Evolutionary conservation across 2,888 invertebrate species (phyloP), one percentile per base, ranked within the genome.

Genomic region (Cotesia congregata): DNA sequence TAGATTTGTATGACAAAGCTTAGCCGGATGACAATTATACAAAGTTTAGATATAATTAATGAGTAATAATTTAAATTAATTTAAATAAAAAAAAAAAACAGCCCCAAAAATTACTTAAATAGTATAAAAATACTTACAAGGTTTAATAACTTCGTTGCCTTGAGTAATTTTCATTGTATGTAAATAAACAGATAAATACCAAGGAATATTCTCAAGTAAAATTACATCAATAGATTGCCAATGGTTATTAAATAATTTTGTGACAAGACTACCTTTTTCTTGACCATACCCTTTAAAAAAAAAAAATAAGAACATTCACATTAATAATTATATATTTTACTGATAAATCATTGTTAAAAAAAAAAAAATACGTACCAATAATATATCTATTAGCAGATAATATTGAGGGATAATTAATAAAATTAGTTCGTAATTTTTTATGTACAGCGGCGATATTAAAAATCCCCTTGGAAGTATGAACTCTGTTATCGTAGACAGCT

Each of bases 121-220:
- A 17, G 17, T 17, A 17, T n/a, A 9, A 5, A 17, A 12, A 91
- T 87, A 83, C 85, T 85, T 80, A 89, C 89, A 72, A 59, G 95
- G 94, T 82, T 92, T 90, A 75, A 94, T 90, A 82, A 91, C 91
- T 83, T 91, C 88, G 30, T 91, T 92, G 85, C 93, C 92, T 30
- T 90, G 86, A 60, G 88, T 87, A 41, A 97, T 91, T 88, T 92
- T 93, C 77, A 98, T 90, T 0, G 98, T 95, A 89, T 98, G 98
- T 74, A 97, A 91, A 90, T 97, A 98, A 80, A 97, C 93, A 3
- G 96, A 95, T 60, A 97, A 91, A 91, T 94, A 95, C 97, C 97
- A 97, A 0, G 96, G 96, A 82, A 98, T 94, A 88, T 97, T 95
- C 90, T 98, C 98, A 87, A 98, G 91, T 77, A 98, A 91, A 72